These are phyloP conservation scores for Typhlichthys subterraneus DNA, from an alignment of 2,797 vertebrate species.

Conservation along the genomic window DNA sequence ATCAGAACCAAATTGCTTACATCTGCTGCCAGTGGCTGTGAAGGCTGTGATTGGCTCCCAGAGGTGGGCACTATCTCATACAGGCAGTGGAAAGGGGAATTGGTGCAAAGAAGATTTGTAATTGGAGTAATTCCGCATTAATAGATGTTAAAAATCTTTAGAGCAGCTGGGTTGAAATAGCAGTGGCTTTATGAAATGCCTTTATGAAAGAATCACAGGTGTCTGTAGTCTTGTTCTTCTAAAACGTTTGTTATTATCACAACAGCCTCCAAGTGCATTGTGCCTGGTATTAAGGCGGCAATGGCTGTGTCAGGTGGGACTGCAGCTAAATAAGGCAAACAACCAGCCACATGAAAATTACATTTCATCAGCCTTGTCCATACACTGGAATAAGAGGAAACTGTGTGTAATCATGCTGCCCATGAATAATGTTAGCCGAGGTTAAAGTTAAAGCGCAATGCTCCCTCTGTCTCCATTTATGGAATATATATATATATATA, in stretches of 20 bases:
- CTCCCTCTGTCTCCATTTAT: conserved; percentile 52
- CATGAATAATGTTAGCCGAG: conserved; percentile 71
- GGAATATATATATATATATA: conserved; percentile 50
- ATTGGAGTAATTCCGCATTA: conserved; percentile 99
- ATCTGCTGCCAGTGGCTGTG: conserved; percentile 96
- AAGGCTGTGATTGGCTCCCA: conserved; percentile 95
- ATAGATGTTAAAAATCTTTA: conserved; percentile 87
- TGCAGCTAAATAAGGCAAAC: conserved; percentile 71
- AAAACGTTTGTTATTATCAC: conserved; percentile 58
- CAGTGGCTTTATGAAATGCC: conserved; percentile 81
- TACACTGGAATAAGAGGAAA: conserved; percentile 65
- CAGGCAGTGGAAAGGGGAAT: conserved; percentile 85
- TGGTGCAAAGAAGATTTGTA: conserved; percentile 94
- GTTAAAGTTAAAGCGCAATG: conserved; percentile 60
- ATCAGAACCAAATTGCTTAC: conserved; percentile 99
- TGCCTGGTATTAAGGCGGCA: conserved; percentile 55
- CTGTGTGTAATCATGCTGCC: conserved; percentile 68
- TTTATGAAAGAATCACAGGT: conserved; percentile 58
- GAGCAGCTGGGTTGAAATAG: conserved; percentile 85
- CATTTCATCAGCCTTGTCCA: conserved; percentile 69
- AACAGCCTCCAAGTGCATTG: conserved; percentile 51
- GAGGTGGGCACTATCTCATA: conserved; percentile 91
- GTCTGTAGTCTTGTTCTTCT: conserved; percentile 31
- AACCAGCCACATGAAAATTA: conserved; percentile 71
- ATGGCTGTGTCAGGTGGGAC: conserved; percentile 53